These are phyloP conservation scores for Papilio protenor DNA, from an alignment of 2,888 invertebrate genomes.

Conservation along the genomic window DNA sequence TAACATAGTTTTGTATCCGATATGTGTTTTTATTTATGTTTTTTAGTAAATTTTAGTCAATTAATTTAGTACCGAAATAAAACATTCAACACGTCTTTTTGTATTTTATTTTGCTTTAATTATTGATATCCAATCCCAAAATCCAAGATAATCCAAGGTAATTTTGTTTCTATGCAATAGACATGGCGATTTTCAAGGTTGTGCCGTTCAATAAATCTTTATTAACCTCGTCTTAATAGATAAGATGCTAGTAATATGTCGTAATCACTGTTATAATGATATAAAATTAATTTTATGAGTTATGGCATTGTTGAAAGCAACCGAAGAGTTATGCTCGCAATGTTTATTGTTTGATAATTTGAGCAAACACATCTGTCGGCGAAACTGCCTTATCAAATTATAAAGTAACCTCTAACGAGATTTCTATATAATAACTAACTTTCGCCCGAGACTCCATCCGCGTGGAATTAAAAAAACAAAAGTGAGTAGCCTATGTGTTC, in stretches of 20 bases:
- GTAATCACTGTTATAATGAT: not conserved
- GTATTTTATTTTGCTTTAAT: not conserved
- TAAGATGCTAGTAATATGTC: not conserved
- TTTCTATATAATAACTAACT: not conserved
- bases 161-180: not conserved
- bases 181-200: not conserved
- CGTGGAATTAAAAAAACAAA: no score
- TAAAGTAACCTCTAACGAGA: not conserved
- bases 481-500: no score
- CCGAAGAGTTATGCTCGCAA: conserved; percentile 26
- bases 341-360: conserved; percentile 21
- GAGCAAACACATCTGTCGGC: conserved; percentile 28
- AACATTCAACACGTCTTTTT: conserved; percentile 66
- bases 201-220: not conserved
- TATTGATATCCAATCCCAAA: not conserved
- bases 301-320: conserved; percentile 6
- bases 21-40: conserved; percentile 51
- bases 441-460: no score
- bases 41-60: conserved; percentile 72
- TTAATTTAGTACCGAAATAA: conserved; percentile 71
- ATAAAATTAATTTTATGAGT: conserved; percentile 16
- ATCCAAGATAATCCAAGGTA: not conserved
- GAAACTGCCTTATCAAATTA: conserved; percentile 7
- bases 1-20: conserved; percentile 46
- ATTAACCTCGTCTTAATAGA: not conserved